Percentiles rank a stretch among this genome's conserved stretches.
Conservation (phyloP, 2,888 invertebrate genomes). For the Incurvaria masculella region DNA sequence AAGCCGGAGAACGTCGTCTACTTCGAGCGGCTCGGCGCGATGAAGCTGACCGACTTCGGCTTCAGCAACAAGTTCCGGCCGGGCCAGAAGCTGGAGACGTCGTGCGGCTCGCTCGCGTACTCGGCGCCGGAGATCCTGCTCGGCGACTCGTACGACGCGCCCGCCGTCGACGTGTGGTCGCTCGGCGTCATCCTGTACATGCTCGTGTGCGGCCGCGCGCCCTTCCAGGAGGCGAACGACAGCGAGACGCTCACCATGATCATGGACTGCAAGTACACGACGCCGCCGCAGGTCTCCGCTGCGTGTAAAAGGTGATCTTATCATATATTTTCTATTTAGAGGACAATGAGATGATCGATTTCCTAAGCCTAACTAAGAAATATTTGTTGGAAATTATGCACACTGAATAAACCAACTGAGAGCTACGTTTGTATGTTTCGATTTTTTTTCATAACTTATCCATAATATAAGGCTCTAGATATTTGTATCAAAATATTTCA, state of each 20-base stretch:
- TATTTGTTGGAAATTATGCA: too few relatives aligned
- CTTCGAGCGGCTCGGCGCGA: conserved; percentile 94
- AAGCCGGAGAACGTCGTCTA: conserved; percentile 99
- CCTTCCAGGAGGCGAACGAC: conserved; percentile 99
- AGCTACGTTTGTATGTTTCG: too few relatives aligned
- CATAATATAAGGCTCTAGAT: too few relatives aligned
- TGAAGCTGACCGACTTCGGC: conserved; percentile 98
- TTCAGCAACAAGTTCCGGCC: conserved; percentile 95
- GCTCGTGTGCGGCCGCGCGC: conserved; percentile 96
- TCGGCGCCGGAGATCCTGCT: conserved; percentile 98
- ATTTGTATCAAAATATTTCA: too few relatives aligned
- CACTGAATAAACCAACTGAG: too few relatives aligned
- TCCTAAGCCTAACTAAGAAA: too few relatives aligned
- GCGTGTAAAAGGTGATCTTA: conserved; percentile 75
- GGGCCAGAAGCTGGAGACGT: conserved; percentile 95
- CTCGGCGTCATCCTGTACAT: conserved; percentile 98
- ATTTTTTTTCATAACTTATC: too few relatives aligned
- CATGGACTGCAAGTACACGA: conserved; percentile 97
- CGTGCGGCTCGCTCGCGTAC: conserved; percentile 97
- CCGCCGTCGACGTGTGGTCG: conserved; percentile 99
- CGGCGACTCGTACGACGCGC: conserved; percentile 98
- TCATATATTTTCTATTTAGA: too few relatives aligned
- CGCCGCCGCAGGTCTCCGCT: conserved; percentile 83
- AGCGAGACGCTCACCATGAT: conserved; percentile 99
- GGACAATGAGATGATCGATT: too few relatives aligned